These are phyloP conservation scores for Hemibagrus wyckioides DNA, from an alignment of 2,113 vertebrate genomes.

Conservation along the genomic window DNA sequence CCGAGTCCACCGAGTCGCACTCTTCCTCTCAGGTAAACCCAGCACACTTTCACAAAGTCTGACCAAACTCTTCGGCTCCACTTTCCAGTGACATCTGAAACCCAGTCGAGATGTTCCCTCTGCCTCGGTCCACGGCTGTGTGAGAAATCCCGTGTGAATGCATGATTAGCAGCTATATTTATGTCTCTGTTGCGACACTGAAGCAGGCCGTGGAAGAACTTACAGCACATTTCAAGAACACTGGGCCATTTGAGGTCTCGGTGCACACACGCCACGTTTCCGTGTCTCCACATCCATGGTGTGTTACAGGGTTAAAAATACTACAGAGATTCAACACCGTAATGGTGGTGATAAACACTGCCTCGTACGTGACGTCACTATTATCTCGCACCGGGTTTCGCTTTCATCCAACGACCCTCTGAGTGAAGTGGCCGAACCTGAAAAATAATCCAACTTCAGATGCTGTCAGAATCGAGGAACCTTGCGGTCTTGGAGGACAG, in stretches of 20 bases:
- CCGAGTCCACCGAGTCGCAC: neutral
- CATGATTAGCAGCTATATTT: conserved; percentile 50
- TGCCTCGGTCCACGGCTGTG: neutral
- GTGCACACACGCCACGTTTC: conserved; percentile 12
- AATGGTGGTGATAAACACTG: conserved; percentile 8
- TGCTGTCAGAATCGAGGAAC: neutral
- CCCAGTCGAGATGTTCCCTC: conserved; percentile 9
- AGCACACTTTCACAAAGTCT: conserved; percentile 3
- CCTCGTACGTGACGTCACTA: neutral
- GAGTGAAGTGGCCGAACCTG: neutral
- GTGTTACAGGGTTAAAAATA: conserved; percentile 44
- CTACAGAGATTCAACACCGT: neutral
- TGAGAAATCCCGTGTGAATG: conserved; percentile 10
- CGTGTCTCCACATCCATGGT: conserved; percentile 21
- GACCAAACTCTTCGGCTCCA: conserved; percentile 5
- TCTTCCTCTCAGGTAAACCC: neutral
- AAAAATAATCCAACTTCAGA: conserved; percentile 5
- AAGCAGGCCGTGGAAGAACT: conserved; percentile 32
- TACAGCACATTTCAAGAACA: conserved; percentile 24
- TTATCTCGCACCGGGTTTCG: conserved; percentile 20
- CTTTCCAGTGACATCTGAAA: neutral
- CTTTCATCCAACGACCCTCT: conserved; percentile 20
- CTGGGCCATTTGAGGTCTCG: conserved; percentile 29
- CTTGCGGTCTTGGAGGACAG: neutral
- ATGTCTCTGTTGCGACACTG: conserved; percentile 21